Conservation (phyloP, 2,888 invertebrate species). For the Iselma pallidipennis region DNA sequence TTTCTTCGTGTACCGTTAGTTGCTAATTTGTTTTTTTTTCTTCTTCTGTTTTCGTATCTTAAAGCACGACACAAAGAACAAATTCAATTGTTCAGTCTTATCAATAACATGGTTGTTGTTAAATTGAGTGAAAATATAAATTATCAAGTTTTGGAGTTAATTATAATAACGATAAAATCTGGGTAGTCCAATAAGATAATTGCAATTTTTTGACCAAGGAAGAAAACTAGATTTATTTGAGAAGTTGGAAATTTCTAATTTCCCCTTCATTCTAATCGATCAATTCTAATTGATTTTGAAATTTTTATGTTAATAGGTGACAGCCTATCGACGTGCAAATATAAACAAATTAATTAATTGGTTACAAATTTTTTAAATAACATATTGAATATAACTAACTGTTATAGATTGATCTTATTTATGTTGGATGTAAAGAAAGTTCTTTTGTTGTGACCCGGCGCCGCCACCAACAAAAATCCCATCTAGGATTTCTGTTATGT, state of each 20-base stretch:
- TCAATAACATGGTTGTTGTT: background rate
- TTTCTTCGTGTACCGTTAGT: constrained; percentile 12
- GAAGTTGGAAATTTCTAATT: background rate
- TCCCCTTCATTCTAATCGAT: background rate
- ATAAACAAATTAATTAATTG: background rate
- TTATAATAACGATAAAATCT: background rate
- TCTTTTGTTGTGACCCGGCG: background rate
- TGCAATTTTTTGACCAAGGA: too few species aligned
- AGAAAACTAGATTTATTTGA: background rate
- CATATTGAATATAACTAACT: too few species aligned
- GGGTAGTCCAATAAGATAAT: background rate
- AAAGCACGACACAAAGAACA: too few species aligned
- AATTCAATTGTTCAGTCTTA: too few species aligned
- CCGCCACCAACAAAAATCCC: background rate
- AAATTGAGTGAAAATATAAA: background rate
- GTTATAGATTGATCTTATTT: too few species aligned
- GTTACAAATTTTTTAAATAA: too few species aligned
- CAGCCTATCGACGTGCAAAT: too few species aligned
- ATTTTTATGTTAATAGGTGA: too few species aligned
- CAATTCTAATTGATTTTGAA: too few species aligned
- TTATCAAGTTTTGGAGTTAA: background rate
- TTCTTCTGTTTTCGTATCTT: too few species aligned
- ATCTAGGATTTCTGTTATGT: background rate
- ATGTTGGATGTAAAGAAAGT: too few species aligned
- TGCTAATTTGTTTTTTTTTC: too few species aligned